Base-by-base conservation (phyloP, 2,113 vertebrate species). In the Coregonus clupeaformis region DNA sequence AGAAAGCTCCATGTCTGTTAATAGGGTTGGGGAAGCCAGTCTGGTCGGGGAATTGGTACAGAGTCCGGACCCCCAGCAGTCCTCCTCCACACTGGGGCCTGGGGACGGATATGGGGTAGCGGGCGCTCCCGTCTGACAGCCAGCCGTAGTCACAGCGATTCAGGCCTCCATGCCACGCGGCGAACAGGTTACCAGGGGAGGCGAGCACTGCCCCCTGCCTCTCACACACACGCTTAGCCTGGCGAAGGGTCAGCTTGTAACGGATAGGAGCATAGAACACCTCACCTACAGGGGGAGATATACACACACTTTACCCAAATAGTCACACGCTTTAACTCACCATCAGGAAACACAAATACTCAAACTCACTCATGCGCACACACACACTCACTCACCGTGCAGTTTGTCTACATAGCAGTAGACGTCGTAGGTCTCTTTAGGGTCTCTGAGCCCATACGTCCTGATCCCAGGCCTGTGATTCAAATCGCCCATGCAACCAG, bases 121-220 rank as follows among this genome's bases (percentile, higher is more conserved):
- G 97, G 55, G 92, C 97, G 1, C 97, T 99, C 80, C 96, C 95
- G 0, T 99, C 97, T 0, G 93, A 90, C 72, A 98, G 89, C 97
- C 97, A 99, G 71, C 96, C 93, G 3, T 95, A 96, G 90, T 97
- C 94, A 4, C 97, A 99, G 77, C 94, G 94, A 90, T 97, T 94
- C 36, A 96, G 92, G 71, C 97, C 97, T 0, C 85, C 91, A 82
- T 94, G 94, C 97, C 97, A 99, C 12, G 97, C 97, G 0, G 95
- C 95, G 0, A 95, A 95, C 45, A 99, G 89, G 3, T 98, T 95
- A 12, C 96, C 97, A 0, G 95, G 94, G 0, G 95, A 94, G 0
- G 97, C 97, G 76, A 99, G 69, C 55, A 90, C 85, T 0, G 94
- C 89, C 0, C 84, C 91, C 4, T 75, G 87, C 13, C 80, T 84